Base-by-base conservation (phyloP, 2,888 invertebrate species). In the Hipparchia sbordonii region DNA sequence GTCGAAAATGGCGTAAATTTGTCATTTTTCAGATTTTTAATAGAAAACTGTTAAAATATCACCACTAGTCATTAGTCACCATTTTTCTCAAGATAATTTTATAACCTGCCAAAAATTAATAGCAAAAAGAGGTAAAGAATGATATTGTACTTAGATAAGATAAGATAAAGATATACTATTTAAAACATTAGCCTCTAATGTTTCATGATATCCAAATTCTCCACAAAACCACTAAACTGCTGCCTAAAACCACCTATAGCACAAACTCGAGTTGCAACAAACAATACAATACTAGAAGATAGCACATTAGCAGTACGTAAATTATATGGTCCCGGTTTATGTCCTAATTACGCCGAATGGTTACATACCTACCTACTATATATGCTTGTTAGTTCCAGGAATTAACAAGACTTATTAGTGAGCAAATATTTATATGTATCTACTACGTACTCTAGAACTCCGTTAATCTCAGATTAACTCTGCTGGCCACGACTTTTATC, bases 381-480 rank as follows among this genome's bases (percentile, higher is more conserved):
- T 60, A 56, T 48, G 61, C 63, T 63, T 72, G 69, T 39, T 72
- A 75, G 67, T 46, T 56, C 12, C 71, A 59, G 72, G 52, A 72
- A 72, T 73, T 76, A 72, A 77, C 67, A 74, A 75, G 73, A 74
- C 45, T 71, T 73, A 73, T 70, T 9, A 72, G 69, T 77, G 73
- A 65, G 70, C 46, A 70, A 76, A 67, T 75, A 75, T 71, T 75
- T 52, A 54, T 60, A 23, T 23, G 23, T 23, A 23, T 23, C 23
- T 23, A 0, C 23, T 23, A 54, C 67, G 59, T 54, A 39, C 59
- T 66, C 51, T 12, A 56, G 33, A 59, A 39, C 59, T 33, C 33
- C 59, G 66, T 71, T 71, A 52, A 73, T 71, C 51, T 61, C 56
- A 72, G 51, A 66, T 68, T n/a, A 10, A 33, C 13, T 72, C 56